A percentile compares a stretch with the other conserved stretches of the same genome.
Conservation (phyloP, 2,888 invertebrate species). For the Geophilus truncorum region DNA sequence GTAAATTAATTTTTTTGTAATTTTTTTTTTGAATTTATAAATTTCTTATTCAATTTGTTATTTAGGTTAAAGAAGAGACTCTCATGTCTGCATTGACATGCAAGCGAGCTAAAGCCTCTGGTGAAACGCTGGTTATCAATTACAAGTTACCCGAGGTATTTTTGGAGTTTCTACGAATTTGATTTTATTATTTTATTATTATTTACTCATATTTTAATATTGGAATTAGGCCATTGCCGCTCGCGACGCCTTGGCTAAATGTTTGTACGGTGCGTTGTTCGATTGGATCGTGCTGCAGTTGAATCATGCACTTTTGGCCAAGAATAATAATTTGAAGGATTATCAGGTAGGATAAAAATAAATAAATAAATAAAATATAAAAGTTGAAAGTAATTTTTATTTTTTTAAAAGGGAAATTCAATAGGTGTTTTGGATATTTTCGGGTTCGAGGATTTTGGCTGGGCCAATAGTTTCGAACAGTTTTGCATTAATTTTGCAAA, state of each 20-base stretch:
- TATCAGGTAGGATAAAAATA: slow-evolving; percentile 61
- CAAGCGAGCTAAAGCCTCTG: slow-evolving; percentile 75
- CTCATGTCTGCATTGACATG: slow-evolving; percentile 82
- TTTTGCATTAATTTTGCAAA: slow-evolving; percentile 97
- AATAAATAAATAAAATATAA: no score
- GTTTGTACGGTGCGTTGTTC: slow-evolving; percentile 90
- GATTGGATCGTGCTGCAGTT: slow-evolving; percentile 97
- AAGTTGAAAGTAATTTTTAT: not conserved
- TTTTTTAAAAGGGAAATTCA: slow-evolving; percentile 64
- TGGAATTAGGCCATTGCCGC: slow-evolving; percentile 70
- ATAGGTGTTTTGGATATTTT: slow-evolving; percentile 95
- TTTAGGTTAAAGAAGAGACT: slow-evolving; percentile 64
- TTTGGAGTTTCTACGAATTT: no score
- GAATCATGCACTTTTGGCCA: slow-evolving; percentile 86
- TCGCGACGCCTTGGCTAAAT: slow-evolving; percentile 93
- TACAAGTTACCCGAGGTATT: slow-evolving; percentile 68
- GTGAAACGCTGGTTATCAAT: slow-evolving; percentile 86
- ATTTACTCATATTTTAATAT: not conserved
- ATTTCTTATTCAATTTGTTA: slow-evolving; percentile 7
- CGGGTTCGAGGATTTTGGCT: slow-evolving; percentile 89
- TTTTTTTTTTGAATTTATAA: no score
- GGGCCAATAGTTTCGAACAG: slow-evolving; percentile 76
- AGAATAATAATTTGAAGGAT: slow-evolving; percentile 72
- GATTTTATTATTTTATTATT: not conserved
- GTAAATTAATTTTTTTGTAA: no score